Evolutionary conservation across 1,140 invertebrate genomes (phyloP), one percentile per base, ranked within the genome.

Genomic region (Ips nitidus): DNA sequence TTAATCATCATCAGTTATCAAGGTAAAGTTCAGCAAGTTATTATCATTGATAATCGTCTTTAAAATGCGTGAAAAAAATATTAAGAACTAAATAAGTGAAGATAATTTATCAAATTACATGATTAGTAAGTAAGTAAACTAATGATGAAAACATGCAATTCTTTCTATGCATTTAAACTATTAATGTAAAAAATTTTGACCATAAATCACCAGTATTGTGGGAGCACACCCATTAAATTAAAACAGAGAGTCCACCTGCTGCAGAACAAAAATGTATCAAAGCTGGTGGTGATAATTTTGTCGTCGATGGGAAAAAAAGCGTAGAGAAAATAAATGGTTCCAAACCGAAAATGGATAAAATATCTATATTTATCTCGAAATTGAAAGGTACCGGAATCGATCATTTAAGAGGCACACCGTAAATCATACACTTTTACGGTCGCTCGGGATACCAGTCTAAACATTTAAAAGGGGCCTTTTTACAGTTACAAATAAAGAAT

Each of bases 341-440:
- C 41, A 38, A 56, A 36, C 36, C 37, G 55, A 66, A 59, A 43
- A 67, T 43, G 38, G 38, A 22, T 47, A 3, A 52, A 67, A 67
- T 67, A 67, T 67, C 65, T 67, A 67, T 67, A 67, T 67, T 67
- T 67, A 67, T 67, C 65, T 59, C 56, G 7, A 68, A 62, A 71
- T 67, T 52, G 65, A 52, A 52, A 57, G 50, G 64, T 68, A 66
- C 37, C 57, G 63, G 52, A 63, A 62, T 67, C 65, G 50, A 71
- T 71, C 70, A 67, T 71, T 67, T 63, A 53, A 57, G 41, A 40
- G 8, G 7, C 47, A 47, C 57, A 56, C 52, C 52, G 70, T 71
- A 71, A 71, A 71, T 71, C 70, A 71, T 71, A 71, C 65, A 66
- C 60, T 50, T 40, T 52, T 41, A 22, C 47, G 53, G 69, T 57